Evolutionary conservation across 2,797 vertebrate genomes (phyloP).

Genomic region (Diplodus sargus): DNA sequence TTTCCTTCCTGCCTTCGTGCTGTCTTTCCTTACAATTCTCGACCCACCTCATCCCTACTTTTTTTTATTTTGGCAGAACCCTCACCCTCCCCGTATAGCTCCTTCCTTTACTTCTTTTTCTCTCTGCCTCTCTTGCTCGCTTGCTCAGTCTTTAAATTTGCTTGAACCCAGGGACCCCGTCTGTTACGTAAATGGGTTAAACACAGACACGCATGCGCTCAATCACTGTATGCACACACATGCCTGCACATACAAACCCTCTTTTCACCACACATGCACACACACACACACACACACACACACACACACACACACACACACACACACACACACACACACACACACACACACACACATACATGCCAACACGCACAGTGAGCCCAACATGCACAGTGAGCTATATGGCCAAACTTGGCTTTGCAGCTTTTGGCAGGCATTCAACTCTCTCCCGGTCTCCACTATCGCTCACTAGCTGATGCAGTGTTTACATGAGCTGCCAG

Average conservation of each 20-base stretch:
- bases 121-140: slow-evolving; percentile 51
- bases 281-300: slow-evolving; percentile 38
- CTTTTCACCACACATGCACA: slow-evolving; percentile 60
- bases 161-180: slow-evolving; percentile 77
- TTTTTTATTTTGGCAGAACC: slow-evolving; percentile 58
- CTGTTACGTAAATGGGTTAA: slow-evolving; percentile 81
- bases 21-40: slow-evolving; percentile 51
- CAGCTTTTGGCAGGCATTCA: slow-evolving; percentile 80
- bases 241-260: slow-evolving; percentile 67
- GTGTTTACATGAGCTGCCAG: slow-evolving; percentile 84
- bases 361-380: slow-evolving; percentile 49
- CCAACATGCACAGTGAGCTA: slow-evolving; percentile 59
- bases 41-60: slow-evolving; percentile 60
- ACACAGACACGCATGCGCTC: slow-evolving; percentile 70
- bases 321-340: slow-evolving; percentile 60
- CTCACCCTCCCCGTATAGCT: slow-evolving; percentile 63
- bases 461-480: slow-evolving; percentile 78
- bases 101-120: slow-evolving; percentile 63
- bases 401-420: slow-evolving; percentile 80
- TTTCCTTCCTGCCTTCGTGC: slow-evolving; percentile 47
- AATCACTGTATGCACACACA: slow-evolving; percentile 53
- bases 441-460: slow-evolving; percentile 76
- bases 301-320: slow-evolving; percentile 51
- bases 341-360: slow-evolving; percentile 36
- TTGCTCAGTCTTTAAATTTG: slow-evolving; percentile 78